Evolutionary conservation across 2,888 invertebrate species (phyloP).

Genomic region (Stegophylla sp.): DNA sequence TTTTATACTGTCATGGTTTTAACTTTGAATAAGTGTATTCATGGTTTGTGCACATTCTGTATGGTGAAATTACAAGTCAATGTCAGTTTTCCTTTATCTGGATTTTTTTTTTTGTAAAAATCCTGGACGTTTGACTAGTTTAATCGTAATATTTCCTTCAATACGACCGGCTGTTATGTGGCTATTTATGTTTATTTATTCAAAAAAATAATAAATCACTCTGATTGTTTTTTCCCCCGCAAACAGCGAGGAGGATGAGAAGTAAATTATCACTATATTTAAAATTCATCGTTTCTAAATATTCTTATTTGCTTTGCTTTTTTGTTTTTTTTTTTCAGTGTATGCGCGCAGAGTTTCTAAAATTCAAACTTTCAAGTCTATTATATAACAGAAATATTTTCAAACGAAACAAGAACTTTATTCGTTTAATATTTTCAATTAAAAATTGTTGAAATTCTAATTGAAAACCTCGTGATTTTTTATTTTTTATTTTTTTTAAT

Average conservation of each 20-base stretch:
- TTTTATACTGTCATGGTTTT: not conserved
- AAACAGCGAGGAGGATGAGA: too few species aligned
- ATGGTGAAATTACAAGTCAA: not conserved
- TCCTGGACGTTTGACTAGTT: not conserved
- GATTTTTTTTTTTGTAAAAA: not conserved
- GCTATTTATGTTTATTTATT: not conserved
- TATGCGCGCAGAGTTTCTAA: not conserved
- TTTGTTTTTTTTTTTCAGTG: too few species aligned
- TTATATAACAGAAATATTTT: too few species aligned
- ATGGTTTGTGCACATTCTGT: not conserved
- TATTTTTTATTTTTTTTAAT: not conserved
- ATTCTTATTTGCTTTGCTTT: too few species aligned
- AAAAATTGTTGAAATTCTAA: constrained; percentile 17
- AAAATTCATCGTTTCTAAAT: too few species aligned
- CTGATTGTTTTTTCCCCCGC: not conserved
- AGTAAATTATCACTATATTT: too few species aligned
- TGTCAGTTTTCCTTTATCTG: not conserved
- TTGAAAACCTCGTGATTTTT: constrained; percentile 5
- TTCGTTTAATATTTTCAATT: constrained; percentile 15
- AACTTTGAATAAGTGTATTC: constrained; percentile 6
- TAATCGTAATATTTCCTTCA: not conserved
- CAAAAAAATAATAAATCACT: not conserved
- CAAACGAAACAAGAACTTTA: too few species aligned
- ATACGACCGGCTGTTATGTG: not conserved
- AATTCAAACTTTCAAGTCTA: not conserved